Conservation (phyloP, 2,113 vertebrate species). For the Channa argus region DNA sequence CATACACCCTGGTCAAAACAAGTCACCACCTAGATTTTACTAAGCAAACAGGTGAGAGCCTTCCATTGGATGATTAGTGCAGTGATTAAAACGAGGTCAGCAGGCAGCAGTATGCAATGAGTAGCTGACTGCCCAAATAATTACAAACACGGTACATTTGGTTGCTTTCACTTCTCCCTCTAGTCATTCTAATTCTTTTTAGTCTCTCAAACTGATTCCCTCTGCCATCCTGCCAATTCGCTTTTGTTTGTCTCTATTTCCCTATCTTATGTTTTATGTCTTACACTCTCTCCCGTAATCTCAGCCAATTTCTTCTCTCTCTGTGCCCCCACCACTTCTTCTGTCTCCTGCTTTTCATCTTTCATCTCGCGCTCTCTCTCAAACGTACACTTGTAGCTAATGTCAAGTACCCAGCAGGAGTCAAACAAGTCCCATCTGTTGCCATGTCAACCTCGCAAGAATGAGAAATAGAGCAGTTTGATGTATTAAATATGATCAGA, state of each 20-base stretch:
- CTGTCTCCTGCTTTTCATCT: not conserved
- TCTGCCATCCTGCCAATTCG: conserved; percentile 1
- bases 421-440: conserved; percentile 65
- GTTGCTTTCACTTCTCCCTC: not conserved
- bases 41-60: too few species aligned
- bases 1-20: too few species aligned
- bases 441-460: conserved; percentile 66
- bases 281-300: conserved; percentile 3
- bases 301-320: not conserved
- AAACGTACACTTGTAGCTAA: conserved; percentile 46
- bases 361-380: conserved; percentile 39
- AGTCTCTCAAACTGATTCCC: not conserved
- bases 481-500: conserved; percentile 57
- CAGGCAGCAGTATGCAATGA: too few species aligned
- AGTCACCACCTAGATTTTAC: too few species aligned
- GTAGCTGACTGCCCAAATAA: too few species aligned
- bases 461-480: conserved; percentile 42
- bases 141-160: too few species aligned
- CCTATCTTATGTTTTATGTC: conserved; percentile 1
- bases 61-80: too few species aligned
- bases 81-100: too few species aligned
- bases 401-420: conserved; percentile 57
- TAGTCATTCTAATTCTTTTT: not conserved
- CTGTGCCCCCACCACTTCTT: not conserved
- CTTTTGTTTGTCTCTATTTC: not conserved